A percentile compares a stretch with the other conserved stretches of the same genome.
phyloP scores from a whole-genome alignment of 2,888 invertebrate genomes.

The Piscicola geometra region DNA sequence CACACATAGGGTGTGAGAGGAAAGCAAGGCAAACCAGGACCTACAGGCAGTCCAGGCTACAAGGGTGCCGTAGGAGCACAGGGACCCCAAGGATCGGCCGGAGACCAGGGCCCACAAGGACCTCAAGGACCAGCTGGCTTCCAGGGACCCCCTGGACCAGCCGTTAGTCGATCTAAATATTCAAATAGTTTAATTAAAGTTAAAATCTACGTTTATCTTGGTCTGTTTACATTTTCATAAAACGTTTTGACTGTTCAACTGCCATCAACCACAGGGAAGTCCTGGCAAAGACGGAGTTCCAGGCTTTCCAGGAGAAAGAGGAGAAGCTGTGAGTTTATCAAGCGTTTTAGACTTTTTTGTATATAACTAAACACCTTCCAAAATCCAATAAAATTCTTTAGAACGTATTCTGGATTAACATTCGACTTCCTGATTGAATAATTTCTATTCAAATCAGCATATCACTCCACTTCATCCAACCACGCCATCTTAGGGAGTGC shows the following conservation, averaged over 20 bases:
- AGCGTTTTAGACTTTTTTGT: too few relatives aligned
- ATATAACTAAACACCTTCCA: too few relatives aligned
- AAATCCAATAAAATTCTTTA: not conserved
- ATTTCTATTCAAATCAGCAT: not conserved
- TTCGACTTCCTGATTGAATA: not conserved
- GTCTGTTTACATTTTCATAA: too few relatives aligned
- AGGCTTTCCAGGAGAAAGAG: slow-evolving; percentile 42
- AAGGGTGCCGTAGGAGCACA: slow-evolving; percentile 59
- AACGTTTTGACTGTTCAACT: too few relatives aligned
- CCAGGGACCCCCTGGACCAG: slow-evolving; percentile 43
- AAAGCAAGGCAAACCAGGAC: slow-evolving; percentile 34
- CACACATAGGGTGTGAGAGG: slow-evolving; percentile 37
- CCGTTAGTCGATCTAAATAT: slow-evolving; percentile 18
- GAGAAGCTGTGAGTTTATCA: slow-evolving; percentile 36
- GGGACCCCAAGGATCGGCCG: slow-evolving; percentile 55
- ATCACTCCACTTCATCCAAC: not conserved
- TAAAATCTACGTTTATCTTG: too few relatives aligned
- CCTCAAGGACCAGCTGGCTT: slow-evolving; percentile 37
- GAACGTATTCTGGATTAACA: not conserved
- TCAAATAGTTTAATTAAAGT: too few relatives aligned
- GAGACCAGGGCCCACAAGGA: slow-evolving; percentile 43
- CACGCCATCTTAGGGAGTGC: slow-evolving; percentile 37
- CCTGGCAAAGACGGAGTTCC: slow-evolving; percentile 39
- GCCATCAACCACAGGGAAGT: slow-evolving; percentile 33
- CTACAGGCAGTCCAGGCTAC: slow-evolving; percentile 56